Percentiles rank a stretch among this genome's conserved stretches.
Evolutionary conservation across 2,113 vertebrate genomes (phyloP).

Genomic region (Eclectus roratus): DNA sequence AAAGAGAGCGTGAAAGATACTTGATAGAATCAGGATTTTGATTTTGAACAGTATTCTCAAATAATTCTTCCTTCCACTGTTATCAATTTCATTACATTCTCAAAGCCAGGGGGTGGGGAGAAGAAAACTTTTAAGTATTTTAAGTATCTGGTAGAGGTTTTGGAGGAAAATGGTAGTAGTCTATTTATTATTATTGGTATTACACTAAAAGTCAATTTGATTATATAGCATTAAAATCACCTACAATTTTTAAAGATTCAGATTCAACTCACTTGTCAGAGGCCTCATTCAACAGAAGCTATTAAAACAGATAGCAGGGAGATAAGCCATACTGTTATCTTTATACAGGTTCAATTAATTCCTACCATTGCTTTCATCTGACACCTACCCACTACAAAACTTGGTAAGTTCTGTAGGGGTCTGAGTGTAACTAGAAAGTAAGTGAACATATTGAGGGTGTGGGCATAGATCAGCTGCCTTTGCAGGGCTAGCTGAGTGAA

Average conservation of each 20-base stretch:
- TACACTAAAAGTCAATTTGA: not conserved
- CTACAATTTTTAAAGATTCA: not conserved
- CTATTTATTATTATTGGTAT: not conserved
- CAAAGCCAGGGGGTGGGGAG: not conserved
- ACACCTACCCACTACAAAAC: not conserved
- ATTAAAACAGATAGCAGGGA: not conserved
- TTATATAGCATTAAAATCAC: not conserved
- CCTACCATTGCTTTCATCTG: not conserved
- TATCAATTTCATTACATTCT: not conserved
- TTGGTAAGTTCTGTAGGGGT: not conserved
- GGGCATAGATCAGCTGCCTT: not conserved
- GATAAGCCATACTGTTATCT: not conserved
- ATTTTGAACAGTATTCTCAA: not conserved
- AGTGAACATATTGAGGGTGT: not conserved
- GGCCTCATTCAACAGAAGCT: not conserved
- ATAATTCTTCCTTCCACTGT: not conserved
- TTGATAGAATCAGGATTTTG: not conserved
- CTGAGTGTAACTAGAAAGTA: not conserved
- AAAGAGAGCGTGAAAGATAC: not conserved
- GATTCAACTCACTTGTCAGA: not conserved
- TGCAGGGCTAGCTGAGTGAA: not conserved
- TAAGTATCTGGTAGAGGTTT: not conserved
- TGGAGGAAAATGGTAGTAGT: not conserved
- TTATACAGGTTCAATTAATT: not conserved
- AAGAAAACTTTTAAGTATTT: not conserved